Evolutionary conservation across 2,113 vertebrate genomes (phyloP).

Genomic region (Neofelis nebulosa): DNA sequence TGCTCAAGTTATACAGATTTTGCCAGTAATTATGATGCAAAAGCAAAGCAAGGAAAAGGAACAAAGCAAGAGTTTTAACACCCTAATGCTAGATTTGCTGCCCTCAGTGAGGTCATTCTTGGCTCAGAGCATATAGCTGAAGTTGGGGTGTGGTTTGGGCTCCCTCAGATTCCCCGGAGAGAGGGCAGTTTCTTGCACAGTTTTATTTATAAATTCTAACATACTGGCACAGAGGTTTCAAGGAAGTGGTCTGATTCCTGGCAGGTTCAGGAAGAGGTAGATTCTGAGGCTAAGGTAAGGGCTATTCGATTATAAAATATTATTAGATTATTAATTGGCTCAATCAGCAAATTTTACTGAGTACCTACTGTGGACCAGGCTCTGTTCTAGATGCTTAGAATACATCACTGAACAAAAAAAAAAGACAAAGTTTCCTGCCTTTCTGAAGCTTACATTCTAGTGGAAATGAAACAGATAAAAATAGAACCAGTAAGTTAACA

Average conservation of each 20-base stretch:
- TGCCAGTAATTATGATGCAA: neutral
- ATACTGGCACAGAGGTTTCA: neutral
- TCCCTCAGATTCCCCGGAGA: neutral
- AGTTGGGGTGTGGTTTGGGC: neutral
- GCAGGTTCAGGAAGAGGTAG: neutral
- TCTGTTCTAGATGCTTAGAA: neutral
- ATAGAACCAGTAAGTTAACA: neutral
- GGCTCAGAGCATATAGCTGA: neutral
- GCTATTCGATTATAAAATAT: neutral
- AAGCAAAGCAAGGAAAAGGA: neutral
- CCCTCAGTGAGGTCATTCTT: neutral
- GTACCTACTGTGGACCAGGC: neutral
- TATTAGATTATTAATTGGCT: conserved; percentile 1
- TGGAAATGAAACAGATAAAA: neutral
- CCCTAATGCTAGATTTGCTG: neutral
- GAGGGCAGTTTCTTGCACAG: neutral
- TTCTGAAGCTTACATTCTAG: neutral
- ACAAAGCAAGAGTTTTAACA: neutral
- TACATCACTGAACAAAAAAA: neutral
- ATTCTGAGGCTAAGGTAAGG: neutral
- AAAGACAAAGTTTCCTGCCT: neutral
- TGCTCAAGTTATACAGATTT: neutral
- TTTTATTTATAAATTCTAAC: neutral
- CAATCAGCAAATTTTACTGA: neutral
- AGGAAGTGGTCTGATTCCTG: neutral